Evolutionary conservation across 2,113 vertebrate genomes (phyloP).

Genomic region (Corvus moneduloides): DNA sequence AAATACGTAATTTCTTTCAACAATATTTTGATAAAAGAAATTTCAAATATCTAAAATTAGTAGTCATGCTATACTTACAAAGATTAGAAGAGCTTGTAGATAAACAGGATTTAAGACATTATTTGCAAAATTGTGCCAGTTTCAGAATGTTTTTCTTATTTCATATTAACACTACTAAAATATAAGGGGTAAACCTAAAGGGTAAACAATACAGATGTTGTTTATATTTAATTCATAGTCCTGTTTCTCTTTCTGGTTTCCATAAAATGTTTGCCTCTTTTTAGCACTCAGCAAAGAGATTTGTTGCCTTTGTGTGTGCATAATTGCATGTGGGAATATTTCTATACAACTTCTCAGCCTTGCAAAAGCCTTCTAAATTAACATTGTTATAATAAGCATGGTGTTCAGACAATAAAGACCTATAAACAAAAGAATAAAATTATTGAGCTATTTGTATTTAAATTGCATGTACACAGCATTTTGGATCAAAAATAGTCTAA

Average conservation of each 20-base stretch:
- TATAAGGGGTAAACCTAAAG: neutral
- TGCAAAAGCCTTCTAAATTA: neutral
- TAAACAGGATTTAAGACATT: neutral
- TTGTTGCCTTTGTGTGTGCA: neutral
- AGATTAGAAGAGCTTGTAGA: neutral
- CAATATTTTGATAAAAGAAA: neutral
- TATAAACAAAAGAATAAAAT: neutral
- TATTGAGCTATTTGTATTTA: neutral
- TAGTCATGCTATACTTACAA: neutral
- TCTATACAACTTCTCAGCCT: neutral
- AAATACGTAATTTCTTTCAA: neutral
- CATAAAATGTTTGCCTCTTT: neutral
- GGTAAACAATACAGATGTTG: neutral
- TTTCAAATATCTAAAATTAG: neutral
- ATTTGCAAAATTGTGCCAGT: neutral
- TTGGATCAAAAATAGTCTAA: neutral
- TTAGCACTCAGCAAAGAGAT: neutral
- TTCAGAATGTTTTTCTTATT: neutral
- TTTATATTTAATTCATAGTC: neutral
- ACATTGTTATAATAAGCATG: neutral
- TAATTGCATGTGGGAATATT: neutral
- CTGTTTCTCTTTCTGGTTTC: neutral
- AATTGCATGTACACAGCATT: neutral
- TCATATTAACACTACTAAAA: constrained; percentile 25
- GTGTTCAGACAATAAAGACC: neutral